Conservation (phyloP, 2,888 invertebrate genomes). For the Rhagonycha fulva region DNA sequence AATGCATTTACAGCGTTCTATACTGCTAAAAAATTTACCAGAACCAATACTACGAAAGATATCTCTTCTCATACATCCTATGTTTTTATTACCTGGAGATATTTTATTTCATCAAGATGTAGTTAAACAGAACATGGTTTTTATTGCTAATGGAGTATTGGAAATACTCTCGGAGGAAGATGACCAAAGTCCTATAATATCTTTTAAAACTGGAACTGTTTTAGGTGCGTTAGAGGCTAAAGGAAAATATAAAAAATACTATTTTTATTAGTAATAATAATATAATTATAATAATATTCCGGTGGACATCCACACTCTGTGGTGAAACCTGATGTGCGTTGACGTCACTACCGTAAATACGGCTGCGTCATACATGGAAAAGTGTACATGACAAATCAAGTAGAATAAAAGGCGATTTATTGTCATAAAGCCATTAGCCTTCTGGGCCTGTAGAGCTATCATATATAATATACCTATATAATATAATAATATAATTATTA, state of each 20-base stretch:
- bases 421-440: no score
- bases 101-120: slow-evolving; percentile 58
- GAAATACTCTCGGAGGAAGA: slow-evolving; percentile 62
- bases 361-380: no score
- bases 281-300: no score
- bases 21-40: slow-evolving; percentile 58
- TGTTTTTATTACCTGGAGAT: slow-evolving; percentile 60
- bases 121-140: slow-evolving; percentile 60
- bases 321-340: no score
- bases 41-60: slow-evolving; percentile 59
- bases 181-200: slow-evolving; percentile 60
- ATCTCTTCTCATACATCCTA: slow-evolving; percentile 58
- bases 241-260: not conserved
- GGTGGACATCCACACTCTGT: no score
- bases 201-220: slow-evolving; percentile 59
- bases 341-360: no score
- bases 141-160: slow-evolving; percentile 57
- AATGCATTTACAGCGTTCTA: slow-evolving; percentile 58
- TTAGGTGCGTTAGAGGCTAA: slow-evolving; percentile 46
- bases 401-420: no score
- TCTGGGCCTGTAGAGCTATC: no score
- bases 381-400: no score
- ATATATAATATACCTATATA: no score
- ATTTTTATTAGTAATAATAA: no score
- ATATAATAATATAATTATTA: no score